Base-by-base conservation (phyloP, 2,797 vertebrate species). In the Melopsittacus undulatus region DNA sequence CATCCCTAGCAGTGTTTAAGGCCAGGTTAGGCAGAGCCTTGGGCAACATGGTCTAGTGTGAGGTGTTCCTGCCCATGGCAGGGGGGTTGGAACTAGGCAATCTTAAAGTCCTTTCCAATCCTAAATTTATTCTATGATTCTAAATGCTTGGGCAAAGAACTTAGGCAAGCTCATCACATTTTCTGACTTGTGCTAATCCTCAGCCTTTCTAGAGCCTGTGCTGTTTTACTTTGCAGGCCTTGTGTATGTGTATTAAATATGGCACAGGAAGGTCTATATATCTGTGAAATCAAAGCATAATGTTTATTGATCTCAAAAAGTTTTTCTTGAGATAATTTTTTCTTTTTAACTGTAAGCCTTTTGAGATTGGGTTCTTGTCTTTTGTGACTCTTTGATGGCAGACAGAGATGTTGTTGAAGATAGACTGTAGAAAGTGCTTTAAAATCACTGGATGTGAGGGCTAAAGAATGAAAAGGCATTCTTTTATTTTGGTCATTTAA, bases 271-370 rank as follows among this genome's bases (percentile, higher is more conserved):
- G 3, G 5, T 79, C 38, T 67, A 16, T 5, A 27, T 1, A 8
- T 42, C 16, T 80, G 0, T 63, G 43, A 36, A 84, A 32, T 22
- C 6, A 7, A 13, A 75, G 7, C 1, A 5, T 66, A 29, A 23
- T 51, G 10, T 52, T 82, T 90, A 36, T 32, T 82, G 38, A 11
- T 69, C 5, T 63, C 40, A 15, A 22, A 52, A 20, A 0, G 3
- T 0, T 9, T 34, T 36, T 30, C 3, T 22, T 27, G 34, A 46
- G 16, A 7, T 51, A 13, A 8, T 0, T 43, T n/a, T 79, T 74
- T 29, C 0, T 62, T 61, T 83, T 92, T 27, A n/a, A 30, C 10
- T 72, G 11, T 36, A 15, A 92, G 13, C 3, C 2, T 79, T 87
- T 32, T 59, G 34, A 30, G 9, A 10, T 5, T 63, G 21, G 2